Base-by-base conservation (phyloP, 2,888 invertebrate genomes). In the Drosophila helvetica region DNA sequence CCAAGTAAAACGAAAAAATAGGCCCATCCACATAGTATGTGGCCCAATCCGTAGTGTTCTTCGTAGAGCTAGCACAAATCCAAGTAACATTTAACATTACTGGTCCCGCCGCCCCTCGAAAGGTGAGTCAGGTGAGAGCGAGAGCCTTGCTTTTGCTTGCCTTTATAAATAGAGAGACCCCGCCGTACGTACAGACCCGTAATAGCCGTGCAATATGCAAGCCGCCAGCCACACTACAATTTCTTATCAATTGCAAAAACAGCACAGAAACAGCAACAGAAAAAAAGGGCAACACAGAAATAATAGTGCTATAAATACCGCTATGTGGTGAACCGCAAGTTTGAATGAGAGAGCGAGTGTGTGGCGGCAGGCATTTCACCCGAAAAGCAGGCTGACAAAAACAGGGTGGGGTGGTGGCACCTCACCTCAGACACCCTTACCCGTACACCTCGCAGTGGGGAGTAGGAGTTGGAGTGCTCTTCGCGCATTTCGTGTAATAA, bases 401-500 rank as follows among this genome's bases (percentile, higher is more conserved):
- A 27, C 12, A 53, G 18, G 18, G 17, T 33, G 46, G 18, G 18
- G 17, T 33, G 46, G 51, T 50, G 18, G 25, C 33, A 55, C 47
- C 33, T 7, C 53, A n/a, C 30, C 17, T 30, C 17, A 17, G 33
- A 50, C 72, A 75, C 53, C 79, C 62, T 78, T 61, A 75, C 53
- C 79, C 62, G 74, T 61, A 30, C 50, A 22, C n/a, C 2, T 17
- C 18, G 12, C 46, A 12, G 4, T 22, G 22, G 22, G 22, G 22
- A 4, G 22, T 22, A 5, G 22, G 38, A 6, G 12, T 59, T 60
- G 65, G 82, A 85, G 74, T 77, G 74, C 72, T 60, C 64, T 78
- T 85, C 76, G 74, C 77, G 67, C 82, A 79, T 75, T 88, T 80
- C 75, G 79, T 80, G 79, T 80, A 86, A 84, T 84, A 80, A 88